Evolutionary conservation across 2,113 vertebrate species (phyloP), one percentile per base, ranked within the genome.

Genomic region (Pimephales promelas): DNA sequence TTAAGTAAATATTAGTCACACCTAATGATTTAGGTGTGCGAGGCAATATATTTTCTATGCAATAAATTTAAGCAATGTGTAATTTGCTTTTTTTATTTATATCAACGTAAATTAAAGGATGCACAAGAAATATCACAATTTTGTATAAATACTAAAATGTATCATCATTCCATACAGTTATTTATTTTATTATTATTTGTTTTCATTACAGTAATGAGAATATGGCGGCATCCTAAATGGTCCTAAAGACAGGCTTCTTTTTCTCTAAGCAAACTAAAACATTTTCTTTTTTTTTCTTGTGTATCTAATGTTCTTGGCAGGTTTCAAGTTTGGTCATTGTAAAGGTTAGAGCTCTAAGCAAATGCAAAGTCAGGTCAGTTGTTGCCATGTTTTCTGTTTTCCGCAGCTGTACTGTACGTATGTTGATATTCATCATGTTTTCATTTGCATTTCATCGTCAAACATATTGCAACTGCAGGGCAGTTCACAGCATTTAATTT

Each of bases 401-500:
- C 88, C 89, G 83, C 80, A 85, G 75, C 79, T 86, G 87, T 88
- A 90, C 90, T 92, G 90, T 93, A 91, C 47, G 45, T 72, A 26
- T 88, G 91, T 92, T 90, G 77, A 89, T 89, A 84, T 84, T 90
- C 89, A 87, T 89, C 82, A 85, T 86, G 87, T 88, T 88, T 40
- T 92, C 82, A 62, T 89, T 88, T 76, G 26, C 81, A 52, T 45
- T 80, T 74, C 78, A 86, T 74, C 89, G 92, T 86, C 89, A 84
- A 90, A 93, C 92, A 91, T 91, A 91, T 90, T 93, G 92, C 91
- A 92, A 95, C 95, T 95, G 95, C 95, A 93, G 95, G 95, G 92
- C 94, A 95, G 95, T 95, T 95, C 91, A 92, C 91, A 93, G 90
- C 91, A 92, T 93, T 90, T 95, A 95, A 95, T 95, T 95, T 95